Evolutionary conservation across 2,888 invertebrate species (phyloP).

Genomic region (Podotricha telesiphe): DNA sequence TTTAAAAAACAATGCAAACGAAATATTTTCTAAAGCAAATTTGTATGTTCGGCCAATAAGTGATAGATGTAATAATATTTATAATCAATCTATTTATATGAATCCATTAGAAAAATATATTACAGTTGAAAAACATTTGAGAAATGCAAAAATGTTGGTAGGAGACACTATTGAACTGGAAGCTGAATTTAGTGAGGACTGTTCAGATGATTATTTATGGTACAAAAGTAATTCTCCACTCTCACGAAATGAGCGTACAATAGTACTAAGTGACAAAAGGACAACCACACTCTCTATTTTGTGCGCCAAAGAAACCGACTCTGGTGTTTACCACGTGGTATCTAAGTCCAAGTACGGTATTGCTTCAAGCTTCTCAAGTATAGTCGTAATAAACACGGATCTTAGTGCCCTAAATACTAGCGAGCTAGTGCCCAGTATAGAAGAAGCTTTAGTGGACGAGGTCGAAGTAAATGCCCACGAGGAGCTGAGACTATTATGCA

Average conservation of each 20-base stretch:
- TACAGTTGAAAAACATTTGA: slow-evolving; percentile 44
- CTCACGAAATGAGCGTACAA: slow-evolving; percentile 42
- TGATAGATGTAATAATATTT: slow-evolving; percentile 27
- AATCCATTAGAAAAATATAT: slow-evolving; percentile 23
- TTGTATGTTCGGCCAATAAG: slow-evolving; percentile 46
- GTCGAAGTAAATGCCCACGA: slow-evolving; percentile 48
- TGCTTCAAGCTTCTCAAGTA: slow-evolving; percentile 50
- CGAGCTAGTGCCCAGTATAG: slow-evolving; percentile 44
- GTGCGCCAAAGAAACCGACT: slow-evolving; percentile 46
- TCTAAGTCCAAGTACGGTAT: slow-evolving; percentile 46
- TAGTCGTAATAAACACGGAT: slow-evolving; percentile 46
- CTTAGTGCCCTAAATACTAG: slow-evolving; percentile 31
- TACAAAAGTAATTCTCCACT: slow-evolving; percentile 49
- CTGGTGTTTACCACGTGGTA: slow-evolving; percentile 52
- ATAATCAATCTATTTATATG: slow-evolving; percentile 39
- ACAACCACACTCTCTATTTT: slow-evolving; percentile 44
- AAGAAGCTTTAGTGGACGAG: slow-evolving; percentile 48
- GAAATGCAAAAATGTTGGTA: slow-evolving; percentile 41
- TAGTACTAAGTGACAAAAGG: slow-evolving; percentile 38
- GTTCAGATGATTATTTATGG: slow-evolving; percentile 46
- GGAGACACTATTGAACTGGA: slow-evolving; percentile 47
- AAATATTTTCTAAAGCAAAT: slow-evolving; percentile 46
- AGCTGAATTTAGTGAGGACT: slow-evolving; percentile 42
- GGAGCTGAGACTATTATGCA: slow-evolving; percentile 48
- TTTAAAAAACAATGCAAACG: slow-evolving; percentile 37